These are phyloP conservation scores for Eolophus roseicapilla DNA, from an alignment of 2,113 vertebrate species.

Conservation along the genomic window DNA sequence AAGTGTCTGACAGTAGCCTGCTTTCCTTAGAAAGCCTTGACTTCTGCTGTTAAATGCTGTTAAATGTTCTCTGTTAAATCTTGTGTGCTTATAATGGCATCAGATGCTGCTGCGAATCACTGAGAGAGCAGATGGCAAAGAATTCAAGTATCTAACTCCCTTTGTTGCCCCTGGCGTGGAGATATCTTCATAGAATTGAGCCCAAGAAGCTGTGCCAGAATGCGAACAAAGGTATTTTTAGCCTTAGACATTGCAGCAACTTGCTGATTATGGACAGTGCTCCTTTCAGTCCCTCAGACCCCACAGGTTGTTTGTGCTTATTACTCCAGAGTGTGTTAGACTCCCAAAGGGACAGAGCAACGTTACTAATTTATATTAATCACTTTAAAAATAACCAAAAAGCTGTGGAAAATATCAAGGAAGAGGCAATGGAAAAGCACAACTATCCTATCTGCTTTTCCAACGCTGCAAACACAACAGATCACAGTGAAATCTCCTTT, in stretches of 20 bases:
- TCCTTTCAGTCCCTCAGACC: conserved; percentile 13
- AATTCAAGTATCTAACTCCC: background rate
- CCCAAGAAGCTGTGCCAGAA: background rate
- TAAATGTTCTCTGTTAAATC: background rate
- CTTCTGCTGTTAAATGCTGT: background rate
- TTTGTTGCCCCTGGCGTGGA: background rate
- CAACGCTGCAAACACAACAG: background rate
- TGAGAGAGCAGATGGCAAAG: conserved; percentile 25
- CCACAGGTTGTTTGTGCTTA: background rate
- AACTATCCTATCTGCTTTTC: background rate
- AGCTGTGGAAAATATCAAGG: background rate
- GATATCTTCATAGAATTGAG: background rate
- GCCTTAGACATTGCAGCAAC: background rate
- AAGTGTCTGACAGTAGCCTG: background rate
- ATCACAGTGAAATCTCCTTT: background rate
- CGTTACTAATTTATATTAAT: conserved; percentile 34
- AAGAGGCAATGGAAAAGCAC: background rate
- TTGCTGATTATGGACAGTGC: background rate
- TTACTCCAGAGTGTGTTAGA: background rate
- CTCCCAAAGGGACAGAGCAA: background rate
- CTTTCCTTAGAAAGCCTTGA: background rate
- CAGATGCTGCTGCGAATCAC: background rate
- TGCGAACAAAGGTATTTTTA: conserved; percentile 20
- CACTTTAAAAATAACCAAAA: conserved; percentile 3
- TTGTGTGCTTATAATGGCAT: background rate